Percentiles rank a stretch among this genome's conserved stretches.
Conservation (phyloP, 2,797 vertebrate genomes). For the Cyprinella venusta region DNA sequence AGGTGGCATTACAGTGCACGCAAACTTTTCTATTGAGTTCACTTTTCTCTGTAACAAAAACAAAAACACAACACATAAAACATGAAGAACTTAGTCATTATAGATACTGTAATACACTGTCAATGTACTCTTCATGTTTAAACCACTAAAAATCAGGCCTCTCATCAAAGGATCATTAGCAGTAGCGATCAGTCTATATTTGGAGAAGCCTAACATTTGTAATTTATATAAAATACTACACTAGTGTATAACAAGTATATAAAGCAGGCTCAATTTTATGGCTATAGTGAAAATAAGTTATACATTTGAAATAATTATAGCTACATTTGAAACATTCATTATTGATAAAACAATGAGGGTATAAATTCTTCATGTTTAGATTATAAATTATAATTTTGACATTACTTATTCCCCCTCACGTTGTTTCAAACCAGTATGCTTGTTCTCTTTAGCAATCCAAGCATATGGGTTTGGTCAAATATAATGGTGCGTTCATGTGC, state of each 20-base stretch:
- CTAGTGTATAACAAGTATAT: neutral
- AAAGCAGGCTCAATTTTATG: neutral
- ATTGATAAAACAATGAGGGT: neutral
- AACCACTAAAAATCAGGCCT: neutral
- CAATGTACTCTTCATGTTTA: neutral
- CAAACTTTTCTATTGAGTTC: conserved; percentile 71
- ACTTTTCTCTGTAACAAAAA: conserved; percentile 69
- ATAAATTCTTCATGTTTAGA: neutral
- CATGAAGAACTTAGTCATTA: neutral
- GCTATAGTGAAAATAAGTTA: neutral
- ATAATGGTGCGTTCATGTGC: no score
- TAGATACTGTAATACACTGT: neutral
- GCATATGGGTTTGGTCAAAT: neutral
- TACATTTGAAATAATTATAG: neutral
- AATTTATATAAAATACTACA: neutral
- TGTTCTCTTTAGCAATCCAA: neutral
- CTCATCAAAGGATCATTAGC: neutral
- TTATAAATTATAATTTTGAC: neutral
- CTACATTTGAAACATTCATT: conserved; percentile 3
- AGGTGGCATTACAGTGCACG: conserved; percentile 84
- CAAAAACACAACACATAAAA: conserved; percentile 33
- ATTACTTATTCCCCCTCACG: neutral
- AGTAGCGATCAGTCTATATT: neutral
- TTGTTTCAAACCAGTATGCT: neutral
- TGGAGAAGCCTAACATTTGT: neutral